Evolutionary conservation across 2,113 vertebrate genomes (phyloP).

Genomic region (Xenopus laevis): DNA sequence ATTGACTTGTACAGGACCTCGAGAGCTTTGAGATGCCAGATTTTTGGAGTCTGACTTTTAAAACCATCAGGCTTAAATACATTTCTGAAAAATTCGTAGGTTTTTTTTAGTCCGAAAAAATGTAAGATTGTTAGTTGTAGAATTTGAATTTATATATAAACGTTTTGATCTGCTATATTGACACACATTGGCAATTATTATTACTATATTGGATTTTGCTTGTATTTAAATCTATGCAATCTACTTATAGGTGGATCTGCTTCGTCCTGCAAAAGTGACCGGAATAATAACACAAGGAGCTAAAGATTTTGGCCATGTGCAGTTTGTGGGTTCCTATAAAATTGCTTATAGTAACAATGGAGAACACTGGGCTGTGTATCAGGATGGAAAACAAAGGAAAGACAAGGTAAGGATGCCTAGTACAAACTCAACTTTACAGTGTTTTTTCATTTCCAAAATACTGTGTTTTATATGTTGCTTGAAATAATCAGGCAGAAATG

Average conservation of each 20-base stretch:
- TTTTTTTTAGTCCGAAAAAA: no score
- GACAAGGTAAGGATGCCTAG: constrained; percentile 79
- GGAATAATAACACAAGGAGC: constrained; percentile 97
- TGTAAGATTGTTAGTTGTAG: no score
- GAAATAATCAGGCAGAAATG: no score
- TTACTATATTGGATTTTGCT: not conserved
- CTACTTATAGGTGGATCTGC: constrained; percentile 81
- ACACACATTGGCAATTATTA: not conserved
- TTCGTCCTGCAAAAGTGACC: constrained; percentile 88
- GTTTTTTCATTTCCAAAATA: not conserved
- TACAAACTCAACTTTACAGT: not conserved
- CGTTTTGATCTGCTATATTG: not conserved
- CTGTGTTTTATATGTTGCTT: not conserved
- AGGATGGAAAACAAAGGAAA: constrained; percentile 93
- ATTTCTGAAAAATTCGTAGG: no score
- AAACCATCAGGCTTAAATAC: no score
- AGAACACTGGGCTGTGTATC: constrained; percentile 86
- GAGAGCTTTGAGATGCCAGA: no score
- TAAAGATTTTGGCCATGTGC: constrained; percentile 96
- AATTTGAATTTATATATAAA: no score
- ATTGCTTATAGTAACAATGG: constrained; percentile 92
- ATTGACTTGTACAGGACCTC: no score
- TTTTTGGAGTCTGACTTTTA: no score
- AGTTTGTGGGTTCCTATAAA: constrained; percentile 97
- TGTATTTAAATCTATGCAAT: not conserved